Evolutionary conservation across 2,888 invertebrate genomes (phyloP), one percentile per base, ranked within the genome.

Genomic region (Disparrhopalites patrizii): DNA sequence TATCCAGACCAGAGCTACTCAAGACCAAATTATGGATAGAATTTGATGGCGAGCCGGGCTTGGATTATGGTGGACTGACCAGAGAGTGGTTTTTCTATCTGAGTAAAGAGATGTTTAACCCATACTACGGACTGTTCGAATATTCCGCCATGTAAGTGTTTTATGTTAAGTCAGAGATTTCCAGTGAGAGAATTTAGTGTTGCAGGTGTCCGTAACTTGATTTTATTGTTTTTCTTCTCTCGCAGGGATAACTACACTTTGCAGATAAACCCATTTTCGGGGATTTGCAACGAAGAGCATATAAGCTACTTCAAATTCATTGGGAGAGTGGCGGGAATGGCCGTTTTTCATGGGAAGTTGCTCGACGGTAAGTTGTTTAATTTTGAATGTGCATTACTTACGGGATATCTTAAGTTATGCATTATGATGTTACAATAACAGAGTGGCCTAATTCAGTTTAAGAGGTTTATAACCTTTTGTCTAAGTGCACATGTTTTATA

Each of bases 91-190:
- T 99, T 84, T 99, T 99, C 84, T 85, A 98, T 28, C 83, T 99
- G 13, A 98, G 97, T 1, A 96, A 96, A 81, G 98, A 99, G 83
- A 97, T 99, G 95, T 99, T 99, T 82, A 99, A 99, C 84, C 99
- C 99, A 0, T 99, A 98, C 81, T 99, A 99, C 81, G 98, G 98
- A 0, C 85, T 99, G 62, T 99, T 99, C 83, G 98, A 99, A 82
- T 99, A 99, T 84, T 97, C 97, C 1, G 98, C 98, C 4, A 96
- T 96, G 97, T 90, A 81, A 84, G 88, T 36, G 20, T 40, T 54
- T 18, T 43, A 10, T 15, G 43, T 43, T 5, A 43, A 56, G 13
- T 20, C 61, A 50, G 60, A 47, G 10, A 36, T 51, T 30, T 13
- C 20, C 13, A 27, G 20, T 61, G 15, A 36, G 36, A 7, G 7